phyloP scores from a whole-genome alignment of 2,113 vertebrate species.

The Ophthalmolycus amberensis region DNA sequence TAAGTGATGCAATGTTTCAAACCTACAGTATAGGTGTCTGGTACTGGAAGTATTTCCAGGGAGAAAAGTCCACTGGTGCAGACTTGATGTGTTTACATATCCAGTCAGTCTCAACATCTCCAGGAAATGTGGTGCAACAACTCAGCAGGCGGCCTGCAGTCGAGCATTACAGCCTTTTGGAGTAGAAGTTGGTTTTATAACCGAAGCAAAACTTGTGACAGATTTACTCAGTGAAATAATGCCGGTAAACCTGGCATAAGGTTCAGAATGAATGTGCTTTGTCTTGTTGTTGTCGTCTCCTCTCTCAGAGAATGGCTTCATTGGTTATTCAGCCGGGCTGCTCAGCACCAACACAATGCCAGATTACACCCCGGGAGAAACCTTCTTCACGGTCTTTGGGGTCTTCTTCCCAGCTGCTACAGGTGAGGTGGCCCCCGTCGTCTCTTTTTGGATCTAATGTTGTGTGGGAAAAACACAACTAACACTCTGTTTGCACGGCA shows the following conservation, averaged over 20 bases:
- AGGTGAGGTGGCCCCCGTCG: slow-evolving; percentile 80
- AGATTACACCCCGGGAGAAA: slow-evolving; percentile 91
- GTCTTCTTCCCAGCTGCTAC: slow-evolving; percentile 98
- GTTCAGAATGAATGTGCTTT: background rate
- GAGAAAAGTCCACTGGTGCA: background rate
- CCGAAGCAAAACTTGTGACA: background rate
- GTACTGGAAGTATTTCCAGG: background rate
- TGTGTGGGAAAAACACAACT: background rate
- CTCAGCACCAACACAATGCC: slow-evolving; percentile 89
- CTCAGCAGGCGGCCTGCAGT: background rate
- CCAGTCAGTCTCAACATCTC: background rate
- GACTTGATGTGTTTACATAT: slow-evolving; percentile 21
- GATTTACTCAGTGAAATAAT: background rate
- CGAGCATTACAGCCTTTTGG: background rate
- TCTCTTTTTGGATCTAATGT: background rate
- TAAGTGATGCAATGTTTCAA: background rate
- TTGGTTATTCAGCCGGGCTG: slow-evolving; percentile 89
- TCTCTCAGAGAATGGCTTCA: slow-evolving; percentile 89
- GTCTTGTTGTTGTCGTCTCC: slow-evolving; percentile 4
- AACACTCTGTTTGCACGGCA: background rate
- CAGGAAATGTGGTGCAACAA: slow-evolving; percentile 4
- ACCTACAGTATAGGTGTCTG: background rate
- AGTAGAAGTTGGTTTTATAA: background rate
- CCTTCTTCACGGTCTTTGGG: slow-evolving; percentile 96
- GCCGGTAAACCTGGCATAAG: no score